Evolutionary conservation across 2,888 invertebrate species (phyloP).

Genomic region (Ennomos erosarius): DNA sequence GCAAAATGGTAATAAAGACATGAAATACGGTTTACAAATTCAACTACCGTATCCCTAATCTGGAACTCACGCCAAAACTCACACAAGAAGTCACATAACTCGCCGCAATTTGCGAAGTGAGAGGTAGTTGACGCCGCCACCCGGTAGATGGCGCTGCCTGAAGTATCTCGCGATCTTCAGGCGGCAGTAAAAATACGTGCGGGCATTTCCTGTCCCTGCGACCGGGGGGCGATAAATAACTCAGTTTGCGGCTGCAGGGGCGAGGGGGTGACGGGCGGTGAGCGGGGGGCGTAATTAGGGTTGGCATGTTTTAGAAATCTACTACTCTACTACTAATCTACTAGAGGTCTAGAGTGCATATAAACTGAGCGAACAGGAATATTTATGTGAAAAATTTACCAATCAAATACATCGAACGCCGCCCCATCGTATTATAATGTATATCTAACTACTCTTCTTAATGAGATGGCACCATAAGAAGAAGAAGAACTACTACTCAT

Average conservation of each 20-base stretch:
- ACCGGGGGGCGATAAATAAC: conserved; percentile 80
- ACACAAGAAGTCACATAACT: conserved; percentile 34
- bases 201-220: conserved; percentile 79
- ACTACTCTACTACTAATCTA: too few species aligned
- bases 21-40: conserved; percentile 27
- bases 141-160: conserved; percentile 71
- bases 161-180: conserved; percentile 60
- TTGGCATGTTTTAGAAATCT: conserved; percentile 16
- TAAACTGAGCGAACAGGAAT: conserved; percentile 1
- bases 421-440: too few species aligned
- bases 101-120: conserved; percentile 30
- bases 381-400: too few species aligned
- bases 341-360: conserved; percentile 18
- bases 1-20: conserved; percentile 24
- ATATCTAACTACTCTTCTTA: too few species aligned
- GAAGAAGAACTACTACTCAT: too few species aligned
- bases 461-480: too few species aligned
- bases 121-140: conserved; percentile 46
- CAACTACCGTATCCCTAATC: conserved; percentile 28
- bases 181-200: conserved; percentile 81
- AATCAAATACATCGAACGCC: too few species aligned
- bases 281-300: conserved; percentile 41
- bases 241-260: conserved; percentile 75
- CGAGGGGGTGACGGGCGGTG: conserved; percentile 39
- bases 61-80: conserved; percentile 18